Evolutionary conservation across 2,113 vertebrate genomes (phyloP).

Genomic region (Aix galericulata): DNA sequence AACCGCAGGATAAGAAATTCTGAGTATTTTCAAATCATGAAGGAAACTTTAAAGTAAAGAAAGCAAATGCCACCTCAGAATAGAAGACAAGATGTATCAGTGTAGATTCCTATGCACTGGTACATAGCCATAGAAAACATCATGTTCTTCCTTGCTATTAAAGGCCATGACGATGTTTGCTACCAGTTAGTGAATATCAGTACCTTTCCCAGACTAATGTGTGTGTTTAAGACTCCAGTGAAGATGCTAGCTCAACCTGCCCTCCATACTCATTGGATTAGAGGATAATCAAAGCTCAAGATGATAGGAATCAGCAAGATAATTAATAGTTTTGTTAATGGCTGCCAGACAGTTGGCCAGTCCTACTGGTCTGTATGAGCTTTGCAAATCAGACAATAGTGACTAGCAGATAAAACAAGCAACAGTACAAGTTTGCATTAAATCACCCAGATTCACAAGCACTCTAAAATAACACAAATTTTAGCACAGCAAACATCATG

Average conservation of each 20-base stretch:
- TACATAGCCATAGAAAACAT: not conserved
- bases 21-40: not conserved
- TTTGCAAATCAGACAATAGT: constrained; percentile 24
- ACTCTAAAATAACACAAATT: not conserved
- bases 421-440: not conserved
- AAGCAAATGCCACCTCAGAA: not conserved
- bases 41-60: not conserved
- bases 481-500: not conserved
- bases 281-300: not conserved
- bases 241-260: not conserved
- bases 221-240: not conserved
- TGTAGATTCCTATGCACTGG: not conserved
- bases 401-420: not conserved
- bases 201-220: not conserved
- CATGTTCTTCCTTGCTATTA: fast-evolving
- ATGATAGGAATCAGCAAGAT: not conserved
- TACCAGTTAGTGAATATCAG: not conserved
- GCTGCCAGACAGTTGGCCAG: constrained; percentile 32
- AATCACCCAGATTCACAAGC: not conserved
- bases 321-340: constrained; percentile 20
- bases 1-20: not conserved
- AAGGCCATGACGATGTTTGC: not conserved
- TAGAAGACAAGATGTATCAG: not conserved
- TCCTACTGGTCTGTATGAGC: not conserved
- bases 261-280: not conserved